These are phyloP conservation scores for Pharmacophagus antenor DNA, from an alignment of 2,888 invertebrate genomes.

Conservation along the genomic window DNA sequence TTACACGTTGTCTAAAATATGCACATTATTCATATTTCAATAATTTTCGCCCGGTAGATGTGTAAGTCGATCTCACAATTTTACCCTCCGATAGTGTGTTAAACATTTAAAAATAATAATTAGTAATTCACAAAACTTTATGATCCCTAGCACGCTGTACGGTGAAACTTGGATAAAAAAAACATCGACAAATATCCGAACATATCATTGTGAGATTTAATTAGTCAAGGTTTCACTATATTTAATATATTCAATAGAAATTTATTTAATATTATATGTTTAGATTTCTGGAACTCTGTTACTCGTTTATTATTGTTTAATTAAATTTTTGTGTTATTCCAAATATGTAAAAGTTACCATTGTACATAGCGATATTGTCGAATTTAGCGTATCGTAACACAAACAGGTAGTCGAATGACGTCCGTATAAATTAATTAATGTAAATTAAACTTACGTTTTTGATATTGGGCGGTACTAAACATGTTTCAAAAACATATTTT, in stretches of 20 bases:
- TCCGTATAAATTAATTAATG: conserved; percentile 3
- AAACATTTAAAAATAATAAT: no score
- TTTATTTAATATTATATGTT: background rate
- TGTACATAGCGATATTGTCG: conserved; percentile 15
- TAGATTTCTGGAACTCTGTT: background rate
- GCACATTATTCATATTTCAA: no score
- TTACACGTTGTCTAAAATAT: no score
- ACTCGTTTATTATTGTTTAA: background rate
- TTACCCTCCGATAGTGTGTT: no score
- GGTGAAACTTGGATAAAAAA: background rate
- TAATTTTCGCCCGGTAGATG: no score
- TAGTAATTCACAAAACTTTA: no score
- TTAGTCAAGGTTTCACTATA: background rate
- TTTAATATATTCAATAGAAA: background rate
- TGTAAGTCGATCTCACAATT: no score
- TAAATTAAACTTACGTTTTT: background rate
- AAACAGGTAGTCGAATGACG: background rate
- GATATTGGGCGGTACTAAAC: conserved; percentile 5
- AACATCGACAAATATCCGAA: no score
- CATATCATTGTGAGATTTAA: no score
- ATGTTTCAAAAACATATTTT: conserved; percentile 15
- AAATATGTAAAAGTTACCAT: conserved; percentile 11
- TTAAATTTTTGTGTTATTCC: background rate
- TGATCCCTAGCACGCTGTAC: no score
- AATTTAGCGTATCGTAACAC: conserved; percentile 12